A percentile compares a stretch with the other conserved stretches of the same genome.
Evolutionary conservation across 2,113 vertebrate species (phyloP).

Genomic region (Gila orcuttii): DNA sequence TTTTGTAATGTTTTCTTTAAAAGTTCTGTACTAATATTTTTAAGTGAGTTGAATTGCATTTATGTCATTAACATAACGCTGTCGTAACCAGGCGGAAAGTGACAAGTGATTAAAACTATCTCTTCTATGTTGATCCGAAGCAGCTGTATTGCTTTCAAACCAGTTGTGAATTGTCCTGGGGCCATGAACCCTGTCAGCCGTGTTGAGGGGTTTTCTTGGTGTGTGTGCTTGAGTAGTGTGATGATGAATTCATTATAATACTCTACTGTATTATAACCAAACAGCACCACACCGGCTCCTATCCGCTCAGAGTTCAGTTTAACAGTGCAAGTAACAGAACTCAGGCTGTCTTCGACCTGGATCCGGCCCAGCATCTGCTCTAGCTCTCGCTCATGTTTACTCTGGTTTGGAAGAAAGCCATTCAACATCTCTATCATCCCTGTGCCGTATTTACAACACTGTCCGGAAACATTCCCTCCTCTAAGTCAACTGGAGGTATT

Average conservation of each 20-base stretch:
- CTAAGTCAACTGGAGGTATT: constrained; percentile 39
- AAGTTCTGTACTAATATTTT: background rate
- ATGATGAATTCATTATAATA: background rate
- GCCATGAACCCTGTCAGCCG: background rate
- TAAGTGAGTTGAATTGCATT: background rate
- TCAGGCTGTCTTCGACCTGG: constrained; percentile 56
- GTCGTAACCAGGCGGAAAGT: background rate
- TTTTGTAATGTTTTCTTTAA: background rate
- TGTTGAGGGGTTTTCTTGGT: background rate
- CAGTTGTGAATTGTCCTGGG: background rate
- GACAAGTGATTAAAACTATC: background rate
- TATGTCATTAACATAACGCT: background rate
- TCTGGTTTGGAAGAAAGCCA: constrained; percentile 39
- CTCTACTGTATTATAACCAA: background rate
- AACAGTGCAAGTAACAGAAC: constrained; percentile 52
- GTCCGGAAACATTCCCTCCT: constrained; percentile 44
- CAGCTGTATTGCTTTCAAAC: background rate
- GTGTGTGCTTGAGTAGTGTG: background rate
- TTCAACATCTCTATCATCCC: constrained; percentile 27
- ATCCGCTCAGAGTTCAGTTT: constrained; percentile 1
- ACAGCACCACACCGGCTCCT: background rate
- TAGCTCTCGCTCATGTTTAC: constrained; percentile 55
- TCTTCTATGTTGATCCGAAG: too few species aligned
- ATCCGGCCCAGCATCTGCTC: constrained; percentile 42
- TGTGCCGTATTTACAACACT: constrained; percentile 51